A percentile compares a stretch with the other conserved stretches of the same genome.
These are phyloP conservation scores for Hemistola chrysoprasaria DNA, from an alignment of 2,888 invertebrate genomes.

Conservation along the genomic window DNA sequence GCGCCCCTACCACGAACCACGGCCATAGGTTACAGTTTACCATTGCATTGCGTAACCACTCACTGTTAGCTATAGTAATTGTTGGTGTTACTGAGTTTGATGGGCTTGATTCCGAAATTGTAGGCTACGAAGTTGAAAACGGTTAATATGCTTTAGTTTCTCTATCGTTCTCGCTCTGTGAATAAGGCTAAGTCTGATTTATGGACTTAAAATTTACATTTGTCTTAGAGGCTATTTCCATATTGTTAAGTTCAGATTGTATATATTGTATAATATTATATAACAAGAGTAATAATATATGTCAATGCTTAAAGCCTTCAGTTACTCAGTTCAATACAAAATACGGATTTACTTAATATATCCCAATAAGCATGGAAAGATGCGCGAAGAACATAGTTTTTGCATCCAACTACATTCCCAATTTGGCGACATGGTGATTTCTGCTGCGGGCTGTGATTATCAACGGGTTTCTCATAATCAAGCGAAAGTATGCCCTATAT, in stretches of 20 bases:
- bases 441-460: conserved; percentile 29
- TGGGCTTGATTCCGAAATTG: no score
- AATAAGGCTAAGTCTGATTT: no score
- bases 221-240: no score
- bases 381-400: conserved; percentile 25
- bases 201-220: no score
- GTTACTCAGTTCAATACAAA: no score
- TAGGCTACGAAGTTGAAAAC: no score
- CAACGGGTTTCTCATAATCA: conserved; percentile 1
- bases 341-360: conserved; percentile 3
- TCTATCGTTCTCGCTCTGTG: no score
- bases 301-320: no score
- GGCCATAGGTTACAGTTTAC: conserved; percentile 54
- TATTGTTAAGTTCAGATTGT: no score
- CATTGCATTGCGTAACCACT: conserved; percentile 21
- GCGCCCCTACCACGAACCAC: conserved; percentile 47
- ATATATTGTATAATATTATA: no score
- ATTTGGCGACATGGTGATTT: conserved; percentile 51
- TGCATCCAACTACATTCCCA: conserved; percentile 46
- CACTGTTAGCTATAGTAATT: conserved; percentile 20
- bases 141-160: no score
- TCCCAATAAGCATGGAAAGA: conserved; percentile 19
- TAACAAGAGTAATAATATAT: no score
- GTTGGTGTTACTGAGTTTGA: conserved; percentile 16
- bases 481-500: conserved; percentile 32